Evolutionary conservation across 2,797 vertebrate genomes (phyloP).

Genomic region (Anguilla anguilla): DNA sequence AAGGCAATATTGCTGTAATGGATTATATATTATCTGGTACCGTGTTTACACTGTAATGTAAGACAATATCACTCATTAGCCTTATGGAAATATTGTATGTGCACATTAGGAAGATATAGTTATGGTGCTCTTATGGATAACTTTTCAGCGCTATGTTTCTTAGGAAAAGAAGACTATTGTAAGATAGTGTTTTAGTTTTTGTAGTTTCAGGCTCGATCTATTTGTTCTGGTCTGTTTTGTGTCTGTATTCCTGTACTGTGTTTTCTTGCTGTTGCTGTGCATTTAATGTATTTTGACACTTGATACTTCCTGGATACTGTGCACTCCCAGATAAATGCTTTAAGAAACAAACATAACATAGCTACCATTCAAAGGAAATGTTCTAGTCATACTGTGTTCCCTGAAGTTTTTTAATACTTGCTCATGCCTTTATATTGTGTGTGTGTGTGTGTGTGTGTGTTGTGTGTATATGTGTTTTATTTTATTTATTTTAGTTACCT

Average conservation of each 20-base stretch:
- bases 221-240: not conserved
- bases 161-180: not conserved
- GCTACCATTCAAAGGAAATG: conserved; percentile 13
- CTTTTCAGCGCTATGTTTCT: not conserved
- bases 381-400: not conserved
- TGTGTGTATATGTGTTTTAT: not conserved
- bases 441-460: conserved; percentile 15
- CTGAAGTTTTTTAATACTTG: not conserved
- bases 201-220: not conserved
- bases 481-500: not conserved
- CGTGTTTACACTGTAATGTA: not conserved
- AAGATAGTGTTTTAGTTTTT: not conserved
- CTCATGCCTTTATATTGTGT: not conserved
- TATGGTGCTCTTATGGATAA: not conserved
- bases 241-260: not conserved
- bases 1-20: not conserved
- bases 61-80: not conserved
- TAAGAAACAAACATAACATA: not conserved
- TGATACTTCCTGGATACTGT: not conserved
- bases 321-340: not conserved
- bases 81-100: not conserved
- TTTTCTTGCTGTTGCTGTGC: not conserved
- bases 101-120: not conserved
- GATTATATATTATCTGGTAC: conserved; percentile 1
- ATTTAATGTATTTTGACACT: not conserved